phyloP scores from a whole-genome alignment of 2,797 vertebrate genomes.

The Streptopelia turtur region DNA sequence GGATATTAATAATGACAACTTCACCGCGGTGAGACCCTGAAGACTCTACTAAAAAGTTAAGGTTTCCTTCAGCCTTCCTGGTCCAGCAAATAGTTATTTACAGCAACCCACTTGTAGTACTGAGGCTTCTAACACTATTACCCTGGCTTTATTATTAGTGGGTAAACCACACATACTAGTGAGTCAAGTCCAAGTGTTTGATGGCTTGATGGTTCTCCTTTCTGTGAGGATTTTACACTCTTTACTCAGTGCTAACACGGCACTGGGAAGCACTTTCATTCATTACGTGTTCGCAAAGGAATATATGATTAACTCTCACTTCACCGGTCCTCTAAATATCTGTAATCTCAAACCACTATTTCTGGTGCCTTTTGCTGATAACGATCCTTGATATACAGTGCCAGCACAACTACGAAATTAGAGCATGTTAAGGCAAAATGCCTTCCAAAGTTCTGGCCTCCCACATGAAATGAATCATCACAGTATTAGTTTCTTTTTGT shows the following conservation, averaged over 20 bases:
- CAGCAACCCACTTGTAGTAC: not conserved
- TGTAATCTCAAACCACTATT: not conserved
- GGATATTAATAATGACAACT: not conserved
- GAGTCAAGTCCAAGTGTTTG: not conserved
- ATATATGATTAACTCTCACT: not conserved
- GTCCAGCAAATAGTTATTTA: slow-evolving; percentile 33
- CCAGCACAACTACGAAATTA: not conserved
- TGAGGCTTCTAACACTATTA: not conserved
- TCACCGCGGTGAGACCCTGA: not conserved
- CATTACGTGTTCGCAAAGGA: not conserved
- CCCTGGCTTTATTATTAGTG: not conserved
- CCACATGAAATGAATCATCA: slow-evolving; percentile 21
- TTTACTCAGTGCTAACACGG: not conserved
- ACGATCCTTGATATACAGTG: not conserved
- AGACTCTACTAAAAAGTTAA: not conserved
- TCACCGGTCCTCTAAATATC: not conserved
- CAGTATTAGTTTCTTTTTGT: slow-evolving; percentile 20
- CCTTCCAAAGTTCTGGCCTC: not conserved
- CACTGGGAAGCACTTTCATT: not conserved
- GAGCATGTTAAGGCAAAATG: not conserved
- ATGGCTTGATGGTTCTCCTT: not conserved
- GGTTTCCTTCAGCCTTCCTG: not conserved
- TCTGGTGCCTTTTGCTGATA: not conserved
- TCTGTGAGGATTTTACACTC: not conserved
- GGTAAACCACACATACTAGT: not conserved